Conservation (phyloP, 2,888 invertebrate species). For the Scelioninae gen. 1 region DNA sequence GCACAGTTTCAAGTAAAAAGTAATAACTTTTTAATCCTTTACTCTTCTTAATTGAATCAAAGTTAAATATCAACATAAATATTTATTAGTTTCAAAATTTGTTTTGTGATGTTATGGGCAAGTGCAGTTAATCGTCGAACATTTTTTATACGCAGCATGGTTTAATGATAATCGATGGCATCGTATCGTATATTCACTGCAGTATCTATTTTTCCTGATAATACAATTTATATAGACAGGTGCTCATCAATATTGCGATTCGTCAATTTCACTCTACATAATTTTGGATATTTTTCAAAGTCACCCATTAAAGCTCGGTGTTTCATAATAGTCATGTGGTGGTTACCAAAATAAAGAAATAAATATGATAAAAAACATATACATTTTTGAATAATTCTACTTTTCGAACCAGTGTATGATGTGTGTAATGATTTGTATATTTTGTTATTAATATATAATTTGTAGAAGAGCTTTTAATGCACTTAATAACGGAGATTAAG, state of each 20-base stretch:
- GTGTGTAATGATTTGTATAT: no score
- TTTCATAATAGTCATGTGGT: no score
- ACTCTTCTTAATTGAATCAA: neutral
- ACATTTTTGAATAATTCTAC: no score
- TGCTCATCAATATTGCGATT: constrained; percentile 31
- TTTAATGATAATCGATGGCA: constrained; percentile 28
- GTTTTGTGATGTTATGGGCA: neutral
- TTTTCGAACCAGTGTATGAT: no score
- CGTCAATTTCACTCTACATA: constrained; percentile 28
- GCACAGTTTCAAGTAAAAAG: no score
- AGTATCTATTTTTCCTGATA: constrained; percentile 35
- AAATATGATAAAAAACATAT: no score
- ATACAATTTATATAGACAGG: constrained; percentile 32
- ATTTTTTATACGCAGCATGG: constrained; percentile 1
- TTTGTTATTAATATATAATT: no score
- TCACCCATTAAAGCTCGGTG: no score
- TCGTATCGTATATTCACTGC: neutral
- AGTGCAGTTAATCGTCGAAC: constrained; percentile 1
- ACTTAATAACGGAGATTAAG: no score
- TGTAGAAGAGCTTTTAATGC: no score
- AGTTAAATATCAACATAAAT: neutral
- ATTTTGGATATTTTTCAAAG: constrained; percentile 24
- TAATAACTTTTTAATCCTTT: neutral
- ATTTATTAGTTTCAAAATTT: neutral
- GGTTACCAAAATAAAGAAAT: constrained; percentile 9